Base-by-base conservation (phyloP, 2,113 vertebrate genomes). In the Nyctereutes procyonoides region DNA sequence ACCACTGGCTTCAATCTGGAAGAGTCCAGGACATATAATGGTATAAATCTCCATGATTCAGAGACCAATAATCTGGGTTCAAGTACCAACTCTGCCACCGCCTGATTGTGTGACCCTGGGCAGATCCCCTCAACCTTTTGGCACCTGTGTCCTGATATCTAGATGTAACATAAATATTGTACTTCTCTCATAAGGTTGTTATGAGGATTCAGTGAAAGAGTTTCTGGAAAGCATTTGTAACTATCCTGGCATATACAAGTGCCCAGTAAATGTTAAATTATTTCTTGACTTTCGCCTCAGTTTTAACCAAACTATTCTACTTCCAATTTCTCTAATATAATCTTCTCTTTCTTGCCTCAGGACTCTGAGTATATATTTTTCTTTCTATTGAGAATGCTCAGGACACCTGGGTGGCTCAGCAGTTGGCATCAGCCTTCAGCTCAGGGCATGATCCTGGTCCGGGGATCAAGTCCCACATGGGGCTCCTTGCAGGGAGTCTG, bases 61-160 rank as follows among this genome's bases (percentile, higher is more conserved):
- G 30, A 95, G 69, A 88, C 55, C 12, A 79, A 24, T 73, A 28
- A 94, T 32, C n/a, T 58, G 63, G 53, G 19, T 90, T 95, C 81
- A 96, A 96, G 95, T 58, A 94, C 28, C 82, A 94, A 88, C 55
- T 73, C 88, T 60, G n/a, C 7, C n/a, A 80, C 76, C 79, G 85
- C 30, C 20, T 94, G 69, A 94, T 4, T 73, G 22, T 97, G 38
- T 90, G 22, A 93, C 19, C 8, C 35, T 89, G 22, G 92, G 82
- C 30, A 89, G 65, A 65, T 55, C 11, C 56, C 90, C 63, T 88
- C 56, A 76, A 38, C 55, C 53, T 96, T 92, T 28, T 22, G 35
- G 43, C 3, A 3, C 79, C 48, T 32, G 56, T 88, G 83, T 97
- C 86, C 73, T 95, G 63, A 96, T 80, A 79, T 93, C 87, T 91